Percentiles rank a stretch among this genome's conserved stretches.
Conservation (phyloP, 2,797 vertebrate species). For the Oceanodroma leucorhoa region DNA sequence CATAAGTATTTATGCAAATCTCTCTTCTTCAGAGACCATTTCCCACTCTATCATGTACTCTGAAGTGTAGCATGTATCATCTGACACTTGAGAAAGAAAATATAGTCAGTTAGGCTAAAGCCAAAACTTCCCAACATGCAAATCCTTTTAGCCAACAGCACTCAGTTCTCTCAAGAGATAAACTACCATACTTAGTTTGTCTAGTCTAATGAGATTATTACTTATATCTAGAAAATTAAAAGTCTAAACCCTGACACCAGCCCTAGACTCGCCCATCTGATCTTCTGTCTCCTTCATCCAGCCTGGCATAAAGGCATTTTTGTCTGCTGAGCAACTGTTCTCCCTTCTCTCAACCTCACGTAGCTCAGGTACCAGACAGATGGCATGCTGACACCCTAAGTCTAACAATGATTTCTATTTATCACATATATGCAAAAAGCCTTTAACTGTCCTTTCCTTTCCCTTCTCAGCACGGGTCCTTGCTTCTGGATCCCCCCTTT, state of each 20-base stretch:
- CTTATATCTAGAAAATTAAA: background rate
- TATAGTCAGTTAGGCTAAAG: background rate
- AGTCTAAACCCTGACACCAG: background rate
- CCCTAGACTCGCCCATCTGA: background rate
- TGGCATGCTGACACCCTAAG: accelerated
- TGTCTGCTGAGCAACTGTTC: background rate
- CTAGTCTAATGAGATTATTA: background rate
- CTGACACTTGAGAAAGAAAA: background rate
- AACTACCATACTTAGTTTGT: accelerated
- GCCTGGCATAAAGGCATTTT: background rate
- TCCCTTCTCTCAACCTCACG: background rate
- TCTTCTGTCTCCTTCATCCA: background rate
- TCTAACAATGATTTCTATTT: background rate
- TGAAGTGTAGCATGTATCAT: background rate
- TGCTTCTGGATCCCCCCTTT: background rate
- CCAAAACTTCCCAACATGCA: accelerated
- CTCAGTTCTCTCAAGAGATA: background rate
- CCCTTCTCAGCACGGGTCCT: background rate
- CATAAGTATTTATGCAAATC: background rate
- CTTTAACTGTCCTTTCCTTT: background rate
- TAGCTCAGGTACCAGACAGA: background rate
- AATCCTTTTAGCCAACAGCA: background rate
- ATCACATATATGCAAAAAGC: background rate
- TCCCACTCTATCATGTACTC: accelerated
- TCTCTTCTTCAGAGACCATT: background rate